Evolutionary conservation across 2,797 vertebrate species (phyloP).

Genomic region (Lutjanus campechanus): DNA sequence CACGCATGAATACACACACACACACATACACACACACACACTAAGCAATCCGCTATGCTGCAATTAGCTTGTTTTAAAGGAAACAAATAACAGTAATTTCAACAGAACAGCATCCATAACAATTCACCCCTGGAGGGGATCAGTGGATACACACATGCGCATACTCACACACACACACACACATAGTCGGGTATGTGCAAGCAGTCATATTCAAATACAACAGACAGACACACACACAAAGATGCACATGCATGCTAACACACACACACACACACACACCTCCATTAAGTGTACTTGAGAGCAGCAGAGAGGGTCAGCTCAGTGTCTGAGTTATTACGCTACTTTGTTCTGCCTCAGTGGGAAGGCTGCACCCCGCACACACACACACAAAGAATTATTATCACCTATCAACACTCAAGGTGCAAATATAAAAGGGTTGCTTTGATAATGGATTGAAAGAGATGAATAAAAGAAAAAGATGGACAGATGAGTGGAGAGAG

Average conservation of each 20-base stretch:
- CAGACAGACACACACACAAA: constrained; percentile 26
- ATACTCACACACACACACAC: constrained; percentile 60
- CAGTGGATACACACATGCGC: constrained; percentile 29
- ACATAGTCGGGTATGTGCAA: constrained; percentile 14
- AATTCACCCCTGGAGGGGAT: constrained; percentile 81
- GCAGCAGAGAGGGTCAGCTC: constrained; percentile 80
- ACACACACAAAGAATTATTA: constrained; percentile 63
- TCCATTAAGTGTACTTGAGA: constrained; percentile 82
- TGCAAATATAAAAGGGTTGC: constrained; percentile 74
- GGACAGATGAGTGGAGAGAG: constrained; percentile 43
- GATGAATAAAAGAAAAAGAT: constrained; percentile 67
- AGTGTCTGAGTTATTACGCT: constrained; percentile 80
- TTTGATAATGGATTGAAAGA: constrained; percentile 78
- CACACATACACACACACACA: constrained; percentile 30
- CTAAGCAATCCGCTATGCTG: constrained; percentile 67
- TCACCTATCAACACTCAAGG: constrained; percentile 78
- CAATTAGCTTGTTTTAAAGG: constrained; percentile 88
- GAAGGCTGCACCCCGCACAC: constrained; percentile 62
- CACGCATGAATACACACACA: constrained; percentile 12
- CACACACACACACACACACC: constrained; percentile 50
- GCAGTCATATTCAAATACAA: constrained; percentile 50
- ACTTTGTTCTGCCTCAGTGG: constrained; percentile 82
- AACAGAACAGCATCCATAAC: constrained; percentile 80
- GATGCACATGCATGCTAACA: constrained; percentile 31
- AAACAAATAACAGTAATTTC: constrained; percentile 86